Base-by-base conservation (phyloP, 1,140 invertebrate genomes). In the Lepidurus apus region DNA sequence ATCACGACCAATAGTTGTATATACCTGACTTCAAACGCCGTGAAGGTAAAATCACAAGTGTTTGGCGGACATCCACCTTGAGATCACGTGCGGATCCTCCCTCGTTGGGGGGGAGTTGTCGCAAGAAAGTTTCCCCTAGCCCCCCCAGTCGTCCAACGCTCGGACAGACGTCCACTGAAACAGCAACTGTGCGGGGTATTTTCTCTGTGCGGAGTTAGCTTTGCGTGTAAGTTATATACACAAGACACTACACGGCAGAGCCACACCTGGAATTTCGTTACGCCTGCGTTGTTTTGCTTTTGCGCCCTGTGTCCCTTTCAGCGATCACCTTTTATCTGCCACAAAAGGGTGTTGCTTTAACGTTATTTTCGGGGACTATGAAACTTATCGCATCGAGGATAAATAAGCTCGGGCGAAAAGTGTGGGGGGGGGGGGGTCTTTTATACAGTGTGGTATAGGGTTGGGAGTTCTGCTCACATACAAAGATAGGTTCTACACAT, bases 231-330 rank as follows among this genome's bases (percentile, higher is more conserved):
- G 53, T 65, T 47, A 65, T 65, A 17, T 9, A 21, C 21, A 34
- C 34, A 34, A 4, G 17, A 21, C 53, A 65, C 53, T 21, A 47
- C 45, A 47, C 45, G 10, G 17, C 45, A 65, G n/a, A 65, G 53
- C 53, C 21, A 65, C 53, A 65, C 53, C 53, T 65, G 53, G 53
- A 65, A 65, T 65, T 65, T 65, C 53, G 53, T 65, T 65, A 65
- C 53, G 53, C 53, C 13, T 65, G 53, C 53, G 53, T 65, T 65
- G 13, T 65, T 65, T 65, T 65, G 53, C 53, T 65, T 65, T 65
- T 21, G 13, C 13, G 21, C 53, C 53, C 53, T 65, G 13, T 65
- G 53, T 13, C 53, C 53, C 53, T 7, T 17, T 17, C 8, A 11
- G 17, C n/a, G 17, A 7, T 21, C 0, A 65, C 17, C 9, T 65